These are phyloP conservation scores for Dryomyza anilis DNA, from an alignment of 2,888 invertebrate species.

Conservation along the genomic window DNA sequence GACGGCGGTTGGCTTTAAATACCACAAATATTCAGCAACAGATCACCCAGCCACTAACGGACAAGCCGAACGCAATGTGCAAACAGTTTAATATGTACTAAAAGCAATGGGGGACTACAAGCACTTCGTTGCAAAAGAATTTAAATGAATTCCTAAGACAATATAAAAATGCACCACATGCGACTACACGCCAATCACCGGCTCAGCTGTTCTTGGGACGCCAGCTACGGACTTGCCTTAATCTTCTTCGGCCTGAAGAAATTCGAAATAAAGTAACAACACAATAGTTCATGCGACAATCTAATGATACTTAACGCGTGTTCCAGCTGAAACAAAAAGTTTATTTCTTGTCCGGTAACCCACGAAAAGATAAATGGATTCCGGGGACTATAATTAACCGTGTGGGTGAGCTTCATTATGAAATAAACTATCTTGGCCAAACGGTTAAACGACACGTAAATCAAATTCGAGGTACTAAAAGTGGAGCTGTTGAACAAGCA, in stretches of 20 bases:
- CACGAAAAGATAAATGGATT: conserved; percentile 26
- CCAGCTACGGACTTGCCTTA: conserved; percentile 25
- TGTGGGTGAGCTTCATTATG: conserved; percentile 22
- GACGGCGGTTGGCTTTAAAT: conserved; percentile 28
- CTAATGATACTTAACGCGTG: not conserved
- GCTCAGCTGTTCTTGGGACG: conserved; percentile 30
- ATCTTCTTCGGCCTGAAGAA: conserved; percentile 27
- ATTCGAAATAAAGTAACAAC: not conserved
- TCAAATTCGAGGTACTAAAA: conserved; percentile 6
- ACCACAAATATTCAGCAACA: conserved; percentile 31
- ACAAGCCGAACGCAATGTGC: conserved; percentile 15
- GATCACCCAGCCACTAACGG: conserved; percentile 37
- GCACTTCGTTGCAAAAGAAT: conserved; percentile 22
- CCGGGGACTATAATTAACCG: conserved; percentile 8
- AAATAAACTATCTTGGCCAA: conserved; percentile 14
- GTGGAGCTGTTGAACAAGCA: not conserved
- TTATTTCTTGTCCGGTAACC: conserved; percentile 20
- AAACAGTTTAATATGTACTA: conserved; percentile 29
- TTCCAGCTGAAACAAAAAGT: conserved; percentile 6
- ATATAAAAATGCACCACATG: conserved; percentile 33
- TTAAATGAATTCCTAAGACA: conserved; percentile 30
- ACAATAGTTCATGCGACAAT: conserved; percentile 3
- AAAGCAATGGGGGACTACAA: conserved; percentile 28
- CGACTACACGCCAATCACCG: conserved; percentile 26
- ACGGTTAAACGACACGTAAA: conserved; percentile 13